phyloP scores from a whole-genome alignment of 2,888 invertebrate genomes.

The Cephus spinipes region DNA sequence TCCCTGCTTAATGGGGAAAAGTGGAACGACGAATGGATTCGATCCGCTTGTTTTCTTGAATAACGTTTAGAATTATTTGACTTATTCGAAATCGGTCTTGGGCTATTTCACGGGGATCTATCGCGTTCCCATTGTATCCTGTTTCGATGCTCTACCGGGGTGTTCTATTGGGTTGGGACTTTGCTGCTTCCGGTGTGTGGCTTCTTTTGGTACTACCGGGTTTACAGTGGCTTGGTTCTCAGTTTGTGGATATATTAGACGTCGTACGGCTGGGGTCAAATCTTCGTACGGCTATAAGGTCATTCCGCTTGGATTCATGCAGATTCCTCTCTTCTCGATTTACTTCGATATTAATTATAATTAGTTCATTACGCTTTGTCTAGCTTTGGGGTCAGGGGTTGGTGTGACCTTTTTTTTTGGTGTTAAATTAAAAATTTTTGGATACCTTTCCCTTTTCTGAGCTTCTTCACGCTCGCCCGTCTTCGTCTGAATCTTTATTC shows the following conservation, averaged over 20 bases:
- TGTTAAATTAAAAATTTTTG: neutral
- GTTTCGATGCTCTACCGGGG: neutral
- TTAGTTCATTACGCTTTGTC: slow-evolving; percentile 47
- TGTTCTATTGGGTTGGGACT: neutral
- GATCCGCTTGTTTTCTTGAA: neutral
- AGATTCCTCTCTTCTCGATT: slow-evolving; percentile 51
- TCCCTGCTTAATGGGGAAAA: neutral
- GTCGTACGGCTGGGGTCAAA: neutral
- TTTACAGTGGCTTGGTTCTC: neutral
- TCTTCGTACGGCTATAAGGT: slow-evolving; percentile 48
- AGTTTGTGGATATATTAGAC: neutral
- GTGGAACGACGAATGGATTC: neutral
- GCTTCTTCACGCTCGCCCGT: neutral
- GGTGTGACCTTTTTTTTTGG: neutral
- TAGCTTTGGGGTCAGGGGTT: neutral
- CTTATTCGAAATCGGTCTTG: neutral
- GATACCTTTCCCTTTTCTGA: too few relatives aligned
- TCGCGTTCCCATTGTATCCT: neutral
- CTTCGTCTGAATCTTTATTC: slow-evolving; percentile 16
- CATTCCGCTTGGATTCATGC: slow-evolving; percentile 56
- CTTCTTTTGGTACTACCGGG: neutral
- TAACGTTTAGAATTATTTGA: neutral
- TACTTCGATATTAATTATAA: slow-evolving; percentile 51
- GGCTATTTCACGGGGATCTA: neutral
- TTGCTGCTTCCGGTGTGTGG: neutral